phyloP scores from a whole-genome alignment of 2,888 invertebrate genomes.

The Drosophila emarginata region DNA sequence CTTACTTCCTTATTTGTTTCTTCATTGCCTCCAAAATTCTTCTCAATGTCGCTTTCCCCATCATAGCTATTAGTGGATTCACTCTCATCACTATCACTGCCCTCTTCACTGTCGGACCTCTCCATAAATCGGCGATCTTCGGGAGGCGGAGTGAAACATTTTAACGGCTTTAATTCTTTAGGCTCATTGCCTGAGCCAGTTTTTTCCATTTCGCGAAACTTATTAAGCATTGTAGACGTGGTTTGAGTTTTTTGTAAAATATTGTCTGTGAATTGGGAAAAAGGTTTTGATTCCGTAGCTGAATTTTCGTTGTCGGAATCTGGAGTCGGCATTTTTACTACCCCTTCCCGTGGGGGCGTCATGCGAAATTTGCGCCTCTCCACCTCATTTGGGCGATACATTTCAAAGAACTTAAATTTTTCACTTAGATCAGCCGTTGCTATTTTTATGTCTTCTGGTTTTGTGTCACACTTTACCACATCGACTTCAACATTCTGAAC shows the following conservation, averaged over 20 bases:
- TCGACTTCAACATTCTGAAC: conserved; percentile 83
- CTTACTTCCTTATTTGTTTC: conserved; percentile 87
- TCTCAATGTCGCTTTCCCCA: conserved; percentile 69
- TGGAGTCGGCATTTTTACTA: conserved; percentile 83
- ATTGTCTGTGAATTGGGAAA: conserved; percentile 61
- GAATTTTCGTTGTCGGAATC: conserved; percentile 84
- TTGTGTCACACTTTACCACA: conserved; percentile 89
- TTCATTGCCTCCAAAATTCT: conserved; percentile 83
- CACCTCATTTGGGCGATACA: conserved; percentile 88
- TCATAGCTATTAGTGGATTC: conserved; percentile 69
- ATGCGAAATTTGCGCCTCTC: conserved; percentile 90
- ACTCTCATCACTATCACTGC: conserved; percentile 79
- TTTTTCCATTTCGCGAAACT: conserved; percentile 95
- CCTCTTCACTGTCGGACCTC: conserved; percentile 82
- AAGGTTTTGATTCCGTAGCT: conserved; percentile 4
- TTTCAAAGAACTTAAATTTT: conserved; percentile 95
- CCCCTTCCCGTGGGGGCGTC: conserved; percentile 93
- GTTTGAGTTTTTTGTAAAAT: conserved; percentile 85
- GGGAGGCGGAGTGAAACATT: conserved; percentile 94
- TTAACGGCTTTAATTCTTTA: conserved; percentile 90
- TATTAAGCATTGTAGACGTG: conserved; percentile 92
- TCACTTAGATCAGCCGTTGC: conserved; percentile 92
- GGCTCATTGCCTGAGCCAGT: conserved; percentile 47
- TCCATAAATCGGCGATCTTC: conserved; percentile 84
- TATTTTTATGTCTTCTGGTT: conserved; percentile 89